Evolutionary conservation across 2,113 vertebrate genomes (phyloP).

Genomic region (Galemys pyrenaicus): DNA sequence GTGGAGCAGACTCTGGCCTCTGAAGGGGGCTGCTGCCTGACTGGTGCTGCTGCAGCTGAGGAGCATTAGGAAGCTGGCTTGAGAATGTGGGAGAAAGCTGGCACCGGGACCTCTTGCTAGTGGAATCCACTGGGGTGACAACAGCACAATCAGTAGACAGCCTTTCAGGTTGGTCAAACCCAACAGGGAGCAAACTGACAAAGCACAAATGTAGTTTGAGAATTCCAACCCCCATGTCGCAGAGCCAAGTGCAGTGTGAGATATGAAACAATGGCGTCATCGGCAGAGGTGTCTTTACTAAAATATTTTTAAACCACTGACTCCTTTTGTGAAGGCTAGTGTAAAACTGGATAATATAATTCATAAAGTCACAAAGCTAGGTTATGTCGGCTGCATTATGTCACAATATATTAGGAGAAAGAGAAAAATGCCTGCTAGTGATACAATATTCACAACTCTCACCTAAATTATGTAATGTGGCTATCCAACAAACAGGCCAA

Average conservation of each 20-base stretch:
- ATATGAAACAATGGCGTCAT: background rate
- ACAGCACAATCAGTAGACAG: background rate
- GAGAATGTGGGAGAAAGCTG: background rate
- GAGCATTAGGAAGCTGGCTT: background rate
- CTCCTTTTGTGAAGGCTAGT: background rate
- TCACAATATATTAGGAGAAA: background rate
- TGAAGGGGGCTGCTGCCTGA: background rate
- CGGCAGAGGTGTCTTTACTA: background rate
- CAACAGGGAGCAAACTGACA: background rate
- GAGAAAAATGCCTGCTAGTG: background rate
- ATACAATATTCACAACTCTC: background rate
- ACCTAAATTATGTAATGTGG: background rate
- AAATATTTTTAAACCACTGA: background rate
- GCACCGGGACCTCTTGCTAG: background rate
- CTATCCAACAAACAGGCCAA: background rate
- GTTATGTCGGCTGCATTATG: background rate
- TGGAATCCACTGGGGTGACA: background rate
- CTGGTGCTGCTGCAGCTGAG: background rate
- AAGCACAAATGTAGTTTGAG: background rate
- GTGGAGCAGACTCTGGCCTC: background rate
- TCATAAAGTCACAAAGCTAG: background rate
- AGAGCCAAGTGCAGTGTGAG: background rate
- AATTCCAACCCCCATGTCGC: background rate
- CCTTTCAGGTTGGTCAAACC: background rate
- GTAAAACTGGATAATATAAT: background rate